phyloP scores from a whole-genome alignment of 1,140 invertebrate species.

The Rhagoletis zephyria region DNA sequence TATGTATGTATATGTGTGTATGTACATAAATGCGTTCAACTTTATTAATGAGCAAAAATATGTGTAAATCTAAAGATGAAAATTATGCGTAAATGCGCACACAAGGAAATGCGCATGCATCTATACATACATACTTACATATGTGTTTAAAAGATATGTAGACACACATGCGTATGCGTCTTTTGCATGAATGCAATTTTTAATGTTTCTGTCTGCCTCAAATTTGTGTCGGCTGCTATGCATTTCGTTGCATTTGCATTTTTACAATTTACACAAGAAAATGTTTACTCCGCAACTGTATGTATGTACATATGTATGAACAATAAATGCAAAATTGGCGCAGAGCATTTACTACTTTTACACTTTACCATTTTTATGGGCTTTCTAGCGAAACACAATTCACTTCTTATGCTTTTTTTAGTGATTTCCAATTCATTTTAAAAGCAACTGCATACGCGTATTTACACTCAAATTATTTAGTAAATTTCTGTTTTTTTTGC shows the following conservation, averaged over 20 bases:
- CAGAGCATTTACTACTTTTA: not conserved
- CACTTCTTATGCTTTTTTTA: slow-evolving; percentile 1
- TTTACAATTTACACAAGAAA: not conserved
- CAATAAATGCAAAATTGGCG: not conserved
- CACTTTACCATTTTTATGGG: not conserved
- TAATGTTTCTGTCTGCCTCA: slow-evolving; percentile 18
- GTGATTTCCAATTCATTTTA: slow-evolving; percentile 26
- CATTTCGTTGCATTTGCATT: not conserved
- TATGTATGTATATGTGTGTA: too few species aligned
- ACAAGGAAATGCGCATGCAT: not conserved
- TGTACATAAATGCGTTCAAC: slow-evolving; percentile 11
- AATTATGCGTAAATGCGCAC: not conserved
- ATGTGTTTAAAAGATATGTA: not conserved
- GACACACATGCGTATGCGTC: not conserved
- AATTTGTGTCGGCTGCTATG: not conserved
- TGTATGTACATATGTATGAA: not conserved
- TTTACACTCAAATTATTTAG: not conserved
- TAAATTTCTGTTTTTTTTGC: not conserved
- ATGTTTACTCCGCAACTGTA: not conserved
- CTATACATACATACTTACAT: not conserved
- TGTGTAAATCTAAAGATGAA: not conserved
- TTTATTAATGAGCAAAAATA: slow-evolving; percentile 28
- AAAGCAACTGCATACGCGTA: not conserved
- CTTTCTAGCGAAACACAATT: not conserved
- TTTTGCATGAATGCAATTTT: slow-evolving; percentile 33